Conservation (phyloP, 2,888 invertebrate species). For the Ernsta delagoae region DNA sequence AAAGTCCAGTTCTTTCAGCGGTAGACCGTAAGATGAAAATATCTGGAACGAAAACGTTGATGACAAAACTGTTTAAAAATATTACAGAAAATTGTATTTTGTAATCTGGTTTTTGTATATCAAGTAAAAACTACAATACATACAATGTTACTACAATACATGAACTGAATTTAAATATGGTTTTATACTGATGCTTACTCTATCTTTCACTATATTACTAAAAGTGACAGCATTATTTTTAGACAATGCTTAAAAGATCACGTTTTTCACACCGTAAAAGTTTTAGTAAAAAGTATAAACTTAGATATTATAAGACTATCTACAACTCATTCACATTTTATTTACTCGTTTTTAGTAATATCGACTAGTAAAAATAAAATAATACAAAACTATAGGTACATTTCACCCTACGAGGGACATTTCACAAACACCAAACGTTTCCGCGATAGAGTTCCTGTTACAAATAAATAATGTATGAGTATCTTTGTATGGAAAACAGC, state of each 20-base stretch:
- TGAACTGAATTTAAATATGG: no score
- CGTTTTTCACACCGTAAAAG: no score
- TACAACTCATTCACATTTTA: no score
- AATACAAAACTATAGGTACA: not conserved
- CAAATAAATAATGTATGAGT: slow-evolving; percentile 19
- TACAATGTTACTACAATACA: no score
- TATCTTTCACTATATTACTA: no score
- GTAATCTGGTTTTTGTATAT: not conserved
- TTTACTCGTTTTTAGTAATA: not conserved
- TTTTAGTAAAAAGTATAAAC: no score
- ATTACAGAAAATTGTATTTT: no score
- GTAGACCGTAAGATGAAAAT: slow-evolving; percentile 89
- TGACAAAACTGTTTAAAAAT: not conserved
- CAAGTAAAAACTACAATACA: no score
- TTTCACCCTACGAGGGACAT: slow-evolving; percentile 1
- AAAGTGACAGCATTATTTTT: no score
- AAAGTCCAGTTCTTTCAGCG: slow-evolving; percentile 91
- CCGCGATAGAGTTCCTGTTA: slow-evolving; percentile 15
- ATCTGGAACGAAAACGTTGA: slow-evolving; percentile 67
- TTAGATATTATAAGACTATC: no score
- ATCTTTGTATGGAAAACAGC: slow-evolving; percentile 22
- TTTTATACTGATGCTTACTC: no score
- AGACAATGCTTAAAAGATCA: no score
- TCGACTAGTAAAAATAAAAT: not conserved
- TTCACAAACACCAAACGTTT: slow-evolving; percentile 10